Base-by-base conservation (phyloP, 2,113 vertebrate genomes). In the Nerophis lumbriciformis region DNA sequence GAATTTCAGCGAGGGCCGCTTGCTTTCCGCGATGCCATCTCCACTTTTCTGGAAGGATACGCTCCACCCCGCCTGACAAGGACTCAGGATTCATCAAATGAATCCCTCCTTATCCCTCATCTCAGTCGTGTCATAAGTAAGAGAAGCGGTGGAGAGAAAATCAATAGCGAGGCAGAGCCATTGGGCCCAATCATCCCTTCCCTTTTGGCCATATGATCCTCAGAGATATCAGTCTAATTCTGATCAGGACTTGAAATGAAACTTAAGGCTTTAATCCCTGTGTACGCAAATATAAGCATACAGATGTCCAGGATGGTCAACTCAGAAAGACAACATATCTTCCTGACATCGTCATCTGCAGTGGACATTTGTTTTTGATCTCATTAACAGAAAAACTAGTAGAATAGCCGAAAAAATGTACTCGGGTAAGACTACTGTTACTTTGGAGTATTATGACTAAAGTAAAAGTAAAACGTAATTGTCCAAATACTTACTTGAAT, bases 161-260 rank as follows among this genome's bases (percentile, higher is more conserved):
- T 91, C 88, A 78, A 89, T 90, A 84, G 65, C n/a, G 42, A 80
- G 75, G 69, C 80, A 80, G 73, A 83, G 75, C 69, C 80, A 64
- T 76, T 48, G 68, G 72, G 78, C 52, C 75, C 68, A 69, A 85
- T 84, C 84, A 84, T 83, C 77, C 65, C 65, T 71, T 87, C 72
- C 42, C 78, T 78, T 76, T 76, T 76, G 81, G 73, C 45, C 62
- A 74, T 83, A 74, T 73, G 79, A 88, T 86, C 85, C 77, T 65
- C 55, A 58, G 66, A 84, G 83, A 81, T 80, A 80, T 83, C 75
- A 62, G 71, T 73, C 73, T 78, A 72, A 86, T 85, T 84, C 81
- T 69, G 76, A 81, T 56, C 83, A 85, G 80, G 78, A 77, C 58
- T 68, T 39, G 69, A 28, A 73, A 70, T 55, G 56, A 70, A 71